phyloP scores from a whole-genome alignment of 1,140 invertebrate genomes.

The Leptopilina clavipes region DNA sequence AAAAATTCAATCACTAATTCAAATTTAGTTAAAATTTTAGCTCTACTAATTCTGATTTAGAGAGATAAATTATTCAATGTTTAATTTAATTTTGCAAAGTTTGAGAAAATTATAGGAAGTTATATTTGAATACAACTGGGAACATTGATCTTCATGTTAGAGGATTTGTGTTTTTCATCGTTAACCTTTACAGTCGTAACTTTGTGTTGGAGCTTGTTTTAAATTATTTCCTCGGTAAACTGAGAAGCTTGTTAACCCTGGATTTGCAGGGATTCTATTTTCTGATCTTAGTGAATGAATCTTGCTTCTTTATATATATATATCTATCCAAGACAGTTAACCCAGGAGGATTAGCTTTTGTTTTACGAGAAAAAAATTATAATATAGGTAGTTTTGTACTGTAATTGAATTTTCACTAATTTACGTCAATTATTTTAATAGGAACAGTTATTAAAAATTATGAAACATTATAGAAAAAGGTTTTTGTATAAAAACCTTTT shows the following conservation, averaged over 20 bases:
- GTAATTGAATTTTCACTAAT: background rate
- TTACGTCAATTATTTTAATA: background rate
- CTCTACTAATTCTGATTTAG: too few relatives aligned
- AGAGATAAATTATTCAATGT: too few relatives aligned
- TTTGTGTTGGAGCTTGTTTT: background rate
- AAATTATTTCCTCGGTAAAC: conserved; percentile 21
- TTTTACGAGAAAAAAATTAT: background rate
- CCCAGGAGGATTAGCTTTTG: background rate
- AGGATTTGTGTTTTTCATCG: background rate
- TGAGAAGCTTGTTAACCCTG: conserved; percentile 22
- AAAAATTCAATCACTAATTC: too few relatives aligned
- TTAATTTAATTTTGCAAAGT: background rate
- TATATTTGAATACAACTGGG: background rate
- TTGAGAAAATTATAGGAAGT: background rate
- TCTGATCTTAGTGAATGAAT: conserved; percentile 6
- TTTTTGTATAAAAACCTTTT: conserved; percentile 4
- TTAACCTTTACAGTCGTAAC: background rate
- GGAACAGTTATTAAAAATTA: too few relatives aligned
- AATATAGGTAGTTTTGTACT: background rate
- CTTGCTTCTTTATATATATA: background rate
- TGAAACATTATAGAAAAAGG: background rate
- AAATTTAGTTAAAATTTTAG: too few relatives aligned
- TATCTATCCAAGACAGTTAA: conserved; percentile 2
- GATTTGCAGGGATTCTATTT: conserved; percentile 18
- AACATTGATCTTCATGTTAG: background rate